Evolutionary conservation across 2,113 vertebrate species (phyloP), one percentile per base, ranked within the genome.

Genomic region (Rattus rattus): DNA sequence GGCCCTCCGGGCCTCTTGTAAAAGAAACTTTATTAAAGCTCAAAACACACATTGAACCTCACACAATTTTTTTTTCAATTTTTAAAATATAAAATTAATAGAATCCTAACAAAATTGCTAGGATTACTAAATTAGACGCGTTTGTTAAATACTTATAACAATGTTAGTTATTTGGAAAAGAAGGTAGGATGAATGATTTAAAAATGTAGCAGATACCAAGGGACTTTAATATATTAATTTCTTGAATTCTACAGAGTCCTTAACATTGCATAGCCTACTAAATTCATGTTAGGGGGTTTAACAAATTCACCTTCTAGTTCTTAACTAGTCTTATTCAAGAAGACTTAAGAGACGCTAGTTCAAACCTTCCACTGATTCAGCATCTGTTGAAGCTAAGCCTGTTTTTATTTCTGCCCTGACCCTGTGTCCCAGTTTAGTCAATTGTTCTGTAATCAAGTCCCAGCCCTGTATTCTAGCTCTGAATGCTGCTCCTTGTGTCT

Each of bases 401-500:
- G 88, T 61, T 96, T 79, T 91, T 97, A 89, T 97, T 97, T 92
- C 88, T 94, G 89, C 96, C 89, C 89, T 97, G 89, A 97, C 81
- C 96, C 84, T 59, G 22, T 61, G 95, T 97, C 93, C 97, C 54
- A 94, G 94, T 97, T 98, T 70, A 94, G 72, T 87, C 67, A 43
- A 20, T 96, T 95, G 93, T 86, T 95, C 89, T 97, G 63, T 94
- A 96, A 95, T 87, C 96, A 95, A 96, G 91, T 84, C 73, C 89
- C 89, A 89, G 56, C 28, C 72, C 83, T 72, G 61, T 56, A 94
- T 22, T 92, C 76, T 20, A 94, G 54, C 83, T 96, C 94, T 77
- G 75, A 59, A 49, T 83, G 36, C 61, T 19, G 5, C 1, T 96
- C 86, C 83, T 89, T 43, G 88, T 1, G 92, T 49, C 88, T 36